phyloP scores from a whole-genome alignment of 1,140 invertebrate genomes.

The Vanessa atalanta region DNA sequence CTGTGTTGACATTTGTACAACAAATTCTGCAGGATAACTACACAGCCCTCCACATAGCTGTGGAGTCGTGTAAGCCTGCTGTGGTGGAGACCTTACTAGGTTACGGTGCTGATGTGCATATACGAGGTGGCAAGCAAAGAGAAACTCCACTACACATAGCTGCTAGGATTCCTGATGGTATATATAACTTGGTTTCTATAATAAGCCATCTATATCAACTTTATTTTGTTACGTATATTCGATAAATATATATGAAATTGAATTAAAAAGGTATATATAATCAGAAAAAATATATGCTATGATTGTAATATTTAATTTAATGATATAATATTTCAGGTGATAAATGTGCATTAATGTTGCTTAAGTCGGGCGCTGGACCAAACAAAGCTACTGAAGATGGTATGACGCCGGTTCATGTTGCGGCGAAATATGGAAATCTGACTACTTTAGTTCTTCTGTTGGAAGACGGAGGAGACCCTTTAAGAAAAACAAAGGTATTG shows the following conservation, averaged over 20 bases:
- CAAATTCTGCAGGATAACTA: conserved; percentile 91
- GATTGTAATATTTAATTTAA: no score
- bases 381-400: conserved; percentile 96
- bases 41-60: conserved; percentile 99
- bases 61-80: conserved; percentile 96
- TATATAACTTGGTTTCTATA: not conserved
- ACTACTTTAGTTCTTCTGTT: conserved; percentile 91
- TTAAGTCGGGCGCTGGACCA: conserved; percentile 98
- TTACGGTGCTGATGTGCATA: conserved; percentile 97
- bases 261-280: no score
- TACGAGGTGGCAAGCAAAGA: conserved; percentile 91
- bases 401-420: conserved; percentile 95
- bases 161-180: conserved; percentile 93
- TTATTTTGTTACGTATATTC: not conserved
- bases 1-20: not conserved
- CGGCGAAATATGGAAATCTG: conserved; percentile 93
- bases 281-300: not conserved
- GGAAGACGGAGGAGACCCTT: conserved; percentile 94
- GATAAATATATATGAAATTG: no score
- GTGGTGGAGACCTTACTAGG: conserved; percentile 98
- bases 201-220: not conserved
- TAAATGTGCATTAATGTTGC: conserved; percentile 97
- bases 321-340: conserved; percentile 79
- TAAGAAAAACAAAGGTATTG: conserved; percentile 92
- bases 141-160: conserved; percentile 98